Evolutionary conservation across 2,113 vertebrate species (phyloP).

Genomic region (Varanus komodoensis): DNA sequence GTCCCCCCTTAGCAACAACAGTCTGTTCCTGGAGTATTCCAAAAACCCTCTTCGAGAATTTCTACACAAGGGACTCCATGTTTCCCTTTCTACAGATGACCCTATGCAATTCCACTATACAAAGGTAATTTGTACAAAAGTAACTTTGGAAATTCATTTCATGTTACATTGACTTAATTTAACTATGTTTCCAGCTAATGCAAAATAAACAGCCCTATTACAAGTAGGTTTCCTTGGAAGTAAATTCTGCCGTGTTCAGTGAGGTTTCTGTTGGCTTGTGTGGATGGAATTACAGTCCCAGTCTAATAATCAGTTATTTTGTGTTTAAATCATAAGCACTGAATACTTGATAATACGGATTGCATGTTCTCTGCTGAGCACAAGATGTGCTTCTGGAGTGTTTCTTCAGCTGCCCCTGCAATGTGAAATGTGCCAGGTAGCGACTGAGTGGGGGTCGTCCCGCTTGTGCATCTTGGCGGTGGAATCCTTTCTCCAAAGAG

Average conservation of each 20-base stretch:
- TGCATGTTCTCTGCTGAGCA: neutral
- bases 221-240: neutral
- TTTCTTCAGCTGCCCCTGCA: neutral
- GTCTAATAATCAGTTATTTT: neutral
- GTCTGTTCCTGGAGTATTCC: constrained; percentile 95
- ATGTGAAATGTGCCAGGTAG: too few species aligned
- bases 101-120: constrained; percentile 99
- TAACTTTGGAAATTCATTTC: constrained; percentile 29
- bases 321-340: constrained; percentile 48
- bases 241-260: neutral
- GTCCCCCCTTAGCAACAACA: constrained; percentile 99
- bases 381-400: neutral
- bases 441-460: too few species aligned
- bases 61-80: constrained; percentile 93
- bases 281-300: neutral
- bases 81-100: constrained; percentile 96
- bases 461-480: neutral
- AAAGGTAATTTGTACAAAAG: constrained; percentile 82
- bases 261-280: neutral
- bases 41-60: constrained; percentile 96
- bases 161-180: constrained; percentile 36
- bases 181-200: neutral
- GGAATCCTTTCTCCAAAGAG: neutral
- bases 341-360: neutral
- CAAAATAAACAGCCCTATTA: constrained; percentile 18